Percentiles rank a stretch among this genome's conserved stretches.
These are phyloP conservation scores for Zaprionus africanus DNA, from an alignment of 1,140 invertebrate species.

Conservation along the genomic window DNA sequence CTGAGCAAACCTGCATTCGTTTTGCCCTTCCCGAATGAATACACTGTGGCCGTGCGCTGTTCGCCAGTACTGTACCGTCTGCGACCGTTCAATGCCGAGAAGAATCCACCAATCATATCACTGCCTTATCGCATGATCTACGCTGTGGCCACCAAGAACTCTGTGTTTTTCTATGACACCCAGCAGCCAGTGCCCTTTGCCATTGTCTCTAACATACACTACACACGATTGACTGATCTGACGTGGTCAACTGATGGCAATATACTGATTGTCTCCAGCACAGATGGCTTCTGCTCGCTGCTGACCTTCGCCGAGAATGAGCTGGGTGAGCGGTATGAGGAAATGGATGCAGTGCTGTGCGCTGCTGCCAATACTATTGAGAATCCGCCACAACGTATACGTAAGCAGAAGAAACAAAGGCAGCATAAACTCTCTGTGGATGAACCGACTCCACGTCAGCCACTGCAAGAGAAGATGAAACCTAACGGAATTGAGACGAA, in stretches of 20 bases:
- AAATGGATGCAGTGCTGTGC: conserved; percentile 72
- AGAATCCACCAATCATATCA: conserved; percentile 86
- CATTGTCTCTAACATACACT: conserved; percentile 95
- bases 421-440: conserved; percentile 58
- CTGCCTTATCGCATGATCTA: conserved; percentile 94
- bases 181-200: conserved; percentile 94
- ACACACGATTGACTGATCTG: conserved; percentile 95
- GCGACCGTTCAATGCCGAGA: conserved; percentile 85
- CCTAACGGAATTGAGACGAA: conserved; percentile 22
- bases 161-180: conserved; percentile 95
- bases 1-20: conserved; percentile 88
- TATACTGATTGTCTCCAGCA: conserved; percentile 94
- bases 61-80: conserved; percentile 91
- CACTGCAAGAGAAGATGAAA: conserved; percentile 59
- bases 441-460: conserved; percentile 39
- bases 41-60: conserved; percentile 92
- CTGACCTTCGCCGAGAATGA: conserved; percentile 93
- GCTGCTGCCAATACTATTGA: conserved; percentile 48
- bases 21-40: conserved; percentile 91
- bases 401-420: conserved; percentile 23
- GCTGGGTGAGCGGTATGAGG: conserved; percentile 90
- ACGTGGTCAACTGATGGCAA: conserved; percentile 95
- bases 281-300: conserved; percentile 97
- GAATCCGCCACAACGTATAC: conserved; percentile 29
- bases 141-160: conserved; percentile 94